phyloP scores from a whole-genome alignment of 2,888 invertebrate species.

The Caenorhabditis sp. region DNA sequence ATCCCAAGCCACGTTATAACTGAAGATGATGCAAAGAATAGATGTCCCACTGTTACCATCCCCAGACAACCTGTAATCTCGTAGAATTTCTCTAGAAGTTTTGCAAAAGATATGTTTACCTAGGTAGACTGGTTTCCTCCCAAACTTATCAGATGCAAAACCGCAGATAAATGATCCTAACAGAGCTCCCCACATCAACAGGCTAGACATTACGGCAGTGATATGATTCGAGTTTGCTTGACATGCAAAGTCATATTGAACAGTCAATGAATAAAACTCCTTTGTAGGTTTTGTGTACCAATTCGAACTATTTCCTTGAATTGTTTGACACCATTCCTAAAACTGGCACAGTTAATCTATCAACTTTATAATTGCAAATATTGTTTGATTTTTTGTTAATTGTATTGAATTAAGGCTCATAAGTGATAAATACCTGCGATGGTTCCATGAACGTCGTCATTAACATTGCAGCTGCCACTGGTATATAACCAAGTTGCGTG shows the following conservation, averaged over 20 bases:
- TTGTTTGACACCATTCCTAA: conserved; percentile 33
- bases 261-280: conserved; percentile 53
- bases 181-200: conserved; percentile 78
- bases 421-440: conserved; percentile 49
- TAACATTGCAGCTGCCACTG: conserved; percentile 77
- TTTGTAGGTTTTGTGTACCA: not conserved
- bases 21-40: conserved; percentile 38
- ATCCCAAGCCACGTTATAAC: conserved; percentile 21
- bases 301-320: not conserved
- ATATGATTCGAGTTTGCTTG: conserved; percentile 17
- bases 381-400: too few species aligned
- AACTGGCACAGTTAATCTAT: too few species aligned
- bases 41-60: conserved; percentile 63
- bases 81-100: too few species aligned
- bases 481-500: conserved; percentile 79
- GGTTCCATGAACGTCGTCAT: conserved; percentile 78
- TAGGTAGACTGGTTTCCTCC: conserved; percentile 76
- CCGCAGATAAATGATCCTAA: conserved; percentile 78
- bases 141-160: conserved; percentile 78
- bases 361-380: too few species aligned
- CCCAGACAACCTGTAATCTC: conserved; percentile 68
- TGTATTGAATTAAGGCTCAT: not conserved
- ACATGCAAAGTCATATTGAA: conserved; percentile 34
- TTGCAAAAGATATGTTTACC: conserved; percentile 39
- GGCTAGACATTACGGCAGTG: conserved; percentile 65